phyloP scores from a whole-genome alignment of 1,140 invertebrate species.

The Plectrocnemia conspersa region DNA sequence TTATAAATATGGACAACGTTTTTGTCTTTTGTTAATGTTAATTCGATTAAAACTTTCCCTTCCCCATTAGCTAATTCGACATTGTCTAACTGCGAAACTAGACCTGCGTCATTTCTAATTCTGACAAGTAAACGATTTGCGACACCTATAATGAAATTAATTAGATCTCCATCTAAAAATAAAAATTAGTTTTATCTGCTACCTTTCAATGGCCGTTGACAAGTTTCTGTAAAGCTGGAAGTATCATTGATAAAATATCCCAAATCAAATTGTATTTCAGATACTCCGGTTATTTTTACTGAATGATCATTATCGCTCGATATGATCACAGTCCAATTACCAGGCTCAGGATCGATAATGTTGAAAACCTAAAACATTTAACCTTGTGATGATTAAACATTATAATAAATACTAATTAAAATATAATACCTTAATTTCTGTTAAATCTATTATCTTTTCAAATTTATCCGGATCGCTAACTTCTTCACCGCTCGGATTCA shows the following conservation, averaged over 20 bases:
- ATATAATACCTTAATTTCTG: slow-evolving; percentile 53
- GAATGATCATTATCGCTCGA: slow-evolving; percentile 59
- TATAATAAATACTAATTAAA: neutral
- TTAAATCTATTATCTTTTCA: slow-evolving; percentile 55
- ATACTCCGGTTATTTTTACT: slow-evolving; percentile 61
- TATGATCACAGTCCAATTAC: slow-evolving; percentile 58
- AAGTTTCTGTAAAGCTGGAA: neutral
- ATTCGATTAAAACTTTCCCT: no score
- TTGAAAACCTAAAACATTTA: slow-evolving; percentile 43
- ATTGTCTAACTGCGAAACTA: no score
- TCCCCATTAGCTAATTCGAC: no score
- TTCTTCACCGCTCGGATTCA: slow-evolving; percentile 47
- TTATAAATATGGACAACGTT: no score
- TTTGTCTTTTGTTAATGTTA: no score
- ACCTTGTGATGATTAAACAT: neutral
- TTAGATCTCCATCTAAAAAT: neutral
- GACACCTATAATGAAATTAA: neutral
- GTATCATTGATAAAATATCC: neutral
- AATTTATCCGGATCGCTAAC: slow-evolving; percentile 49
- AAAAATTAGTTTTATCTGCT: neutral
- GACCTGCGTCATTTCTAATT: neutral
- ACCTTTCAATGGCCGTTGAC: neutral
- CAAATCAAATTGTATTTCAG: slow-evolving; percentile 45
- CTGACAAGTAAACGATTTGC: neutral
- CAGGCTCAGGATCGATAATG: slow-evolving; percentile 59